phyloP scores from a whole-genome alignment of 2,888 invertebrate genomes.

The Lydus trimaculatus region DNA sequence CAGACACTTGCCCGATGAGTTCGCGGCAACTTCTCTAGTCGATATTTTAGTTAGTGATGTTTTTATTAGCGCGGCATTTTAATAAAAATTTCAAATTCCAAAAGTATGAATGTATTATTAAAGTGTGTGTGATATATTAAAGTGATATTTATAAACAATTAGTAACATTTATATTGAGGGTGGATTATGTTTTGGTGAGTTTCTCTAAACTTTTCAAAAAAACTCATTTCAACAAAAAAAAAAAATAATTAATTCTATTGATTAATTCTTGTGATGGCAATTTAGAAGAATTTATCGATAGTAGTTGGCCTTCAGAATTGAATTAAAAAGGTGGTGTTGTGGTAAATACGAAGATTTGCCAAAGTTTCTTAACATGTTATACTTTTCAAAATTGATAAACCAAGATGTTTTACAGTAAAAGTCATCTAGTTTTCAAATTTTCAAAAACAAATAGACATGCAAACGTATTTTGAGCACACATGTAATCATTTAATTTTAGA shows the following conservation, averaged over 20 bases:
- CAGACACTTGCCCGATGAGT: conserved; percentile 50
- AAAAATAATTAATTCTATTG: background rate
- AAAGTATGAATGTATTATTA: too few species aligned
- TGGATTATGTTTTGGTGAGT: conserved; percentile 7
- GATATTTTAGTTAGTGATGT: background rate
- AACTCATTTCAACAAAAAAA: too few species aligned
- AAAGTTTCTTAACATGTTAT: background rate
- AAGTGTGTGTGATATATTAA: background rate
- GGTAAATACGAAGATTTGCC: background rate
- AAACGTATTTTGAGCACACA: background rate
- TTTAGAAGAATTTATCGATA: background rate
- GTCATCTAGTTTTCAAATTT: background rate
- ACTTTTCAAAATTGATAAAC: background rate
- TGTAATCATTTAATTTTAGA: background rate
- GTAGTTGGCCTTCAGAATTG: background rate
- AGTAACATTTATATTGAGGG: background rate
- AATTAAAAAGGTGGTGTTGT: background rate
- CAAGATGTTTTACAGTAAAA: background rate
- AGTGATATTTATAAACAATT: background rate
- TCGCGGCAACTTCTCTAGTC: conserved; percentile 44
- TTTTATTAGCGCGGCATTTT: background rate
- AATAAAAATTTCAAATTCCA: background rate
- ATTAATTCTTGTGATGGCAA: background rate
- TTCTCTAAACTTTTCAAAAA: too few species aligned
- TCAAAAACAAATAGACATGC: background rate